Conservation (phyloP, 2,888 invertebrate species). For the Sialis lutaria region DNA sequence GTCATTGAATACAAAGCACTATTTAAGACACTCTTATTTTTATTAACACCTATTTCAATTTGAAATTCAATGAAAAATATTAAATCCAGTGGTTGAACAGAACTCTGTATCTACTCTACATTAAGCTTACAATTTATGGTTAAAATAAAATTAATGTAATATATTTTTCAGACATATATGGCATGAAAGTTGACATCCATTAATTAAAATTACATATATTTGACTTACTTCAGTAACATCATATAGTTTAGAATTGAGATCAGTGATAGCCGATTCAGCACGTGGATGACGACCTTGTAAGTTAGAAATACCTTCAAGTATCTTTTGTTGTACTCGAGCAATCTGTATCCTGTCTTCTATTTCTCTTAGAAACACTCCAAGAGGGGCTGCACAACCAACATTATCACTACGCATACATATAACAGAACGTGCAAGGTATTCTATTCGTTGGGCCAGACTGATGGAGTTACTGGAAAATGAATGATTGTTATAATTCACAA, state of each 20-base stretch:
- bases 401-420: slow-evolving; percentile 87
- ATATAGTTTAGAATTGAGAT: slow-evolving; percentile 64
- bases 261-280: slow-evolving; percentile 38
- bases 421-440: slow-evolving; percentile 83
- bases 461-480: slow-evolving; percentile 28
- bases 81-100: too few species aligned
- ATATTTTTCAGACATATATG: too few species aligned
- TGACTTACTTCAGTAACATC: slow-evolving; percentile 72
- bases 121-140: too few species aligned
- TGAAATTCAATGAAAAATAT: too few species aligned
- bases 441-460: slow-evolving; percentile 61
- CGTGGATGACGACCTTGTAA: slow-evolving; percentile 22
- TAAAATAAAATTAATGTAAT: too few species aligned
- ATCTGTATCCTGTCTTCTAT: slow-evolving; percentile 89
- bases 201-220: too few species aligned
- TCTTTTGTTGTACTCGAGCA: slow-evolving; percentile 60
- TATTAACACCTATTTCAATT: too few species aligned
- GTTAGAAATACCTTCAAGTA: slow-evolving; percentile 46
- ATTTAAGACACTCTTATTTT: too few species aligned
- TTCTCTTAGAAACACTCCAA: slow-evolving; percentile 68
- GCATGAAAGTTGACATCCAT: too few species aligned
- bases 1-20: too few species aligned
- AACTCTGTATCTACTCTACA: too few species aligned
- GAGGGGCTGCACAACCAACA: slow-evolving; percentile 49
- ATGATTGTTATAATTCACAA: not conserved